Evolutionary conservation across 2,113 vertebrate genomes (phyloP).

Genomic region (Tragelaphus buxtoni): DNA sequence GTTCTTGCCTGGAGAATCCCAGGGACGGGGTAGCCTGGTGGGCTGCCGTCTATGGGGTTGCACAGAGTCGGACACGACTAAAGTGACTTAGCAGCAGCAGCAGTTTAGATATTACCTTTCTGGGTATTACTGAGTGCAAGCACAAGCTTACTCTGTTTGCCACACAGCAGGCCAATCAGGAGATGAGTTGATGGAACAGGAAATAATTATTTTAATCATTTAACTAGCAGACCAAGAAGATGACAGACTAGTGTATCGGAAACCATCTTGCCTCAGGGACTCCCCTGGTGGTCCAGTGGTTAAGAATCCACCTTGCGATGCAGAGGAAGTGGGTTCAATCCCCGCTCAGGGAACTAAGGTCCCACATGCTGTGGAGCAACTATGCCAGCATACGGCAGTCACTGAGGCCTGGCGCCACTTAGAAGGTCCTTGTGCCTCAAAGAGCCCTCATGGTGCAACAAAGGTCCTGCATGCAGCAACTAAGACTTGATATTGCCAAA

Average conservation of each 20-base stretch:
- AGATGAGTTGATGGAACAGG: neutral
- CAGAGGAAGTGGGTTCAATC: neutral
- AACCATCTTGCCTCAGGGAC: neutral
- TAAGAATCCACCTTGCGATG: neutral
- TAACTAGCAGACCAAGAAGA: neutral
- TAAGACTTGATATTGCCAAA: neutral
- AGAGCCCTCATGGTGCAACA: neutral
- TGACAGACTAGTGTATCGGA: neutral
- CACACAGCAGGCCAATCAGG: neutral
- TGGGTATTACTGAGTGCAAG: neutral
- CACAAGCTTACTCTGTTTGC: neutral
- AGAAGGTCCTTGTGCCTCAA: neutral
- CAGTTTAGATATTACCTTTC: neutral
- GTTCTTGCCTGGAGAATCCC: too few species aligned
- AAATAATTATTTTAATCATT: neutral
- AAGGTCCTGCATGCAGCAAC: neutral
- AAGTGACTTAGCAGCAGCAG: too few species aligned
- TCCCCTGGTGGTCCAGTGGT: neutral
- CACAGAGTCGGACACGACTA: too few species aligned
- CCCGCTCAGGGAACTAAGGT: neutral
- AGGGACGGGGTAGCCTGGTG: too few species aligned
- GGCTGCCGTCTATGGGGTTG: too few species aligned
- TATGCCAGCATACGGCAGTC: neutral
- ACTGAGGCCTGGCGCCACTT: neutral
- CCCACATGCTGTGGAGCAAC: neutral